Evolutionary conservation across 2,797 vertebrate genomes (phyloP).

Genomic region (Sternarchorhynchus goeldii): DNA sequence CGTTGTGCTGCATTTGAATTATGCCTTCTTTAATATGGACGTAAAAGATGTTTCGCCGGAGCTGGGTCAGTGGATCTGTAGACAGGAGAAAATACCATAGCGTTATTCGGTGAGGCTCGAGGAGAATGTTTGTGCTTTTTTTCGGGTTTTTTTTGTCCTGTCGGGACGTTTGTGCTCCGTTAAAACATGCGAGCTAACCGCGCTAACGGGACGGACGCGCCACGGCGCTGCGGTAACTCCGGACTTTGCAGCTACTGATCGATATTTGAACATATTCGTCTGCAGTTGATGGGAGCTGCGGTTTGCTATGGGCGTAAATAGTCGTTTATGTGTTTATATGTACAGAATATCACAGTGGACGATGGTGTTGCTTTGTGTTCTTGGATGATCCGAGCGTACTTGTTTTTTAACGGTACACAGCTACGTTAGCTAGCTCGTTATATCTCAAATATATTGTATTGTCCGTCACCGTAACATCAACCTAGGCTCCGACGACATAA

Average conservation of each 20-base stretch:
- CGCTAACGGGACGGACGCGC: conserved; percentile 8
- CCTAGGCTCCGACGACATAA: neutral
- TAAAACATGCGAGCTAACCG: conserved; percentile 34
- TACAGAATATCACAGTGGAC: neutral
- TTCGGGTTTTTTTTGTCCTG: neutral
- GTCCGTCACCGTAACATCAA: neutral
- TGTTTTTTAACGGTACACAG: neutral
- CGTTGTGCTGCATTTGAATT: neutral
- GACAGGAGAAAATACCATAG: neutral
- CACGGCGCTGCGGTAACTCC: neutral
- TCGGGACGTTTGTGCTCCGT: conserved; percentile 19
- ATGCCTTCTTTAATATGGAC: neutral
- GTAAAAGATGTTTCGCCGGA: neutral
- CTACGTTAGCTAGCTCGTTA: no score
- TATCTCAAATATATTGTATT: no score
- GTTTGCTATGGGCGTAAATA: neutral
- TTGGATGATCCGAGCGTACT: neutral
- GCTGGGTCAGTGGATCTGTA: neutral
- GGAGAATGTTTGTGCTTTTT: neutral
- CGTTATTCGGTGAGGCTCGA: neutral
- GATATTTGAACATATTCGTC: neutral
- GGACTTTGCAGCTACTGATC: neutral
- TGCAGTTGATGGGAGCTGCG: neutral
- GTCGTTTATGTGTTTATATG: neutral
- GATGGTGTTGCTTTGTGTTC: conserved; percentile 1